phyloP scores from a whole-genome alignment of 35 echinoderm and acorn worm species.

The Lytechinus pictus region DNA sequence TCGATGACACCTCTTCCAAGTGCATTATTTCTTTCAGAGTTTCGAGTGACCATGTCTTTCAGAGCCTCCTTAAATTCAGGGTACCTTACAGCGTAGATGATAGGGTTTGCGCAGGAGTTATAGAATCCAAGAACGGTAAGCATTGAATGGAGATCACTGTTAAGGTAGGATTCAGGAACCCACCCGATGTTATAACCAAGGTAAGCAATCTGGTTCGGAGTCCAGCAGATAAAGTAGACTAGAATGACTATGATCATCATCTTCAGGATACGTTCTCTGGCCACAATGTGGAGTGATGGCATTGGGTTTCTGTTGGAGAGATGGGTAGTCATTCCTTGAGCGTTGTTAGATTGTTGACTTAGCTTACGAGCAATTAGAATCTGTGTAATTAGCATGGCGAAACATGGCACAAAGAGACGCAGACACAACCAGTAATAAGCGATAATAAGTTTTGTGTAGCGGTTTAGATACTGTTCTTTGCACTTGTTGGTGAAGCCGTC shows the following conservation, averaged over 20 bases:
- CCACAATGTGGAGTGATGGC: not conserved
- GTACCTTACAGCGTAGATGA: constrained; percentile 41
- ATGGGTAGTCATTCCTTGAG: not conserved
- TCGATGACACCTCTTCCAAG: not conserved
- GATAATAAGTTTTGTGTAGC: not conserved
- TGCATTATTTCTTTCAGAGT: not conserved
- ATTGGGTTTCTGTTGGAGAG: not conserved
- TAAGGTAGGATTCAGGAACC: not conserved
- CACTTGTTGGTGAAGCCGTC: not conserved
- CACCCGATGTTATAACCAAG: constrained; percentile 32
- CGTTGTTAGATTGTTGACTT: not conserved
- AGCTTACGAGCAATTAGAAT: constrained; percentile 8
- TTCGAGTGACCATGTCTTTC: not conserved
- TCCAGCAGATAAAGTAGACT: constrained; percentile 53
- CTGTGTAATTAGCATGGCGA: constrained; percentile 37
- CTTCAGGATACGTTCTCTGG: constrained; percentile 33
- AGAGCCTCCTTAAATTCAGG: constrained; percentile 39
- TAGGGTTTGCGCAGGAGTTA: constrained; percentile 54
- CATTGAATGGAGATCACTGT: not conserved
- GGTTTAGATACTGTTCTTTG: not conserved
- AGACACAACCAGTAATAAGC: constrained; percentile 23
- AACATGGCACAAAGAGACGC: not conserved
- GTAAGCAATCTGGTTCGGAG: constrained; percentile 51
- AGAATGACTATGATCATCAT: constrained; percentile 54
- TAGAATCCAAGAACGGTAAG: constrained; percentile 39